Evolutionary conservation across 2,113 vertebrate species (phyloP), one percentile per base, ranked within the genome.

Genomic region (Scopus umbretta): DNA sequence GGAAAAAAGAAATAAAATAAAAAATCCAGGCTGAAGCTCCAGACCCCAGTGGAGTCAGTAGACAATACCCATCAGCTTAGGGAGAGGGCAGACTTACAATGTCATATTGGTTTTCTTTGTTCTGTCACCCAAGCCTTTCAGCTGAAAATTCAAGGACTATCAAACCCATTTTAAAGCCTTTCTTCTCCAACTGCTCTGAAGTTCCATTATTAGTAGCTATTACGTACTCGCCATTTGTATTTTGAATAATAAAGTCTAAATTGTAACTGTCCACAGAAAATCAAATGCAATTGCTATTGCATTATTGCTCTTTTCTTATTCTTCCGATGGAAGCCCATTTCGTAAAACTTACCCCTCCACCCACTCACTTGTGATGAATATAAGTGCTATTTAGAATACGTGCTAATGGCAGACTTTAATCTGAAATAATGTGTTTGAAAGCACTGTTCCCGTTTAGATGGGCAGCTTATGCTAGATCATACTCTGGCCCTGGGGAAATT

Each of bases 201-300:
- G 66, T 25, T 88, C 56, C 62, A 38, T 80, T 88, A 49, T 82
- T 58, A 89, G 36, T 49, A 75, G 66, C 58, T 81, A 62, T 90
- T 92, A 90, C 13, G 4, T 49, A 18, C 82, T 94, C 82, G 43
- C 56, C 73, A 76, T 84, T 94, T 80, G 43, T 68, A 45, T 75
- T 94, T 87, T 88, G 73, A 85, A 93, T 91, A 79, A 84, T 52
- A 17, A 94, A 92, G 9, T 29, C 87, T 50, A 65, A 89, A 85
- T 85, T 53, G 87, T 56, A 95, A 76, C 93, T 56, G 34, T 76
- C 86, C 81, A 32, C 25, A 85, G 62, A 65, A 90, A 70, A 80
- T 87, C 53, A 68, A 61, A 75, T 52, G 34, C 65, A 89, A 76
- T 90, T 74, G 56, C 68, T 85, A 4, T 55, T 49, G 36, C 53